phyloP scores from a whole-genome alignment of 2,888 invertebrate genomes.

The Steinernema carpocapsae region DNA sequence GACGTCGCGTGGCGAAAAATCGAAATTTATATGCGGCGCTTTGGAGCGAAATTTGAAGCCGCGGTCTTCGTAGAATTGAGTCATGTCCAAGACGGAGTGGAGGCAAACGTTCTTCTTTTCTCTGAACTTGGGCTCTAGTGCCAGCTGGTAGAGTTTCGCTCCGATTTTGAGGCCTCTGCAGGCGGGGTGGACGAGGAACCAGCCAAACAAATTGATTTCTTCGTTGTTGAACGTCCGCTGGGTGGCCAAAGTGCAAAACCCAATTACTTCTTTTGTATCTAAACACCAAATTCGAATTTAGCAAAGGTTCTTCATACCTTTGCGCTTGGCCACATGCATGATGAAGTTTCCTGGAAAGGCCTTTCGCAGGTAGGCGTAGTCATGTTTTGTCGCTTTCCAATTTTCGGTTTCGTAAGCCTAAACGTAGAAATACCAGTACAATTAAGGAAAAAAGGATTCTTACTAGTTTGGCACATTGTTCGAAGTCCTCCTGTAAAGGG shows the following conservation, averaged over 20 bases:
- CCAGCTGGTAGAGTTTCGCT: background rate
- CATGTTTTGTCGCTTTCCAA: background rate
- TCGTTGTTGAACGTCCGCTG: background rate
- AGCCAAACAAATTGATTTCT: background rate
- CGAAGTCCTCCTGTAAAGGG: slow-evolving; percentile 17
- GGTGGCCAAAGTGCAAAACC: background rate
- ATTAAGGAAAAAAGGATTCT: background rate
- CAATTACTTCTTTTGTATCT: background rate
- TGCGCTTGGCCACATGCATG: background rate
- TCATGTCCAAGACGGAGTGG: background rate
- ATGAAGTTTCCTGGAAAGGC: background rate
- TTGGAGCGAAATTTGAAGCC: background rate
- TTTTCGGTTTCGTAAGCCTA: background rate
- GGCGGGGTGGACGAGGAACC: background rate
- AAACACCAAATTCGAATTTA: background rate
- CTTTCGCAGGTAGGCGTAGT: background rate
- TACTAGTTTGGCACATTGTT: slow-evolving; percentile 2
- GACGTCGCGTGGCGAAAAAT: background rate
- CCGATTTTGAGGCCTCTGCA: background rate
- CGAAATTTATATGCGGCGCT: background rate
- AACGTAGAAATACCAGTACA: background rate
- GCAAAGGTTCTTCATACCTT: background rate
- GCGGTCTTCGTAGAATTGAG: background rate
- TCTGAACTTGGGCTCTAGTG: background rate
- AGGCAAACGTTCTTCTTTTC: background rate